These are phyloP conservation scores for Psittacula cyanocephala DNA, from an alignment of 2,113 vertebrate genomes.

Conservation along the genomic window DNA sequence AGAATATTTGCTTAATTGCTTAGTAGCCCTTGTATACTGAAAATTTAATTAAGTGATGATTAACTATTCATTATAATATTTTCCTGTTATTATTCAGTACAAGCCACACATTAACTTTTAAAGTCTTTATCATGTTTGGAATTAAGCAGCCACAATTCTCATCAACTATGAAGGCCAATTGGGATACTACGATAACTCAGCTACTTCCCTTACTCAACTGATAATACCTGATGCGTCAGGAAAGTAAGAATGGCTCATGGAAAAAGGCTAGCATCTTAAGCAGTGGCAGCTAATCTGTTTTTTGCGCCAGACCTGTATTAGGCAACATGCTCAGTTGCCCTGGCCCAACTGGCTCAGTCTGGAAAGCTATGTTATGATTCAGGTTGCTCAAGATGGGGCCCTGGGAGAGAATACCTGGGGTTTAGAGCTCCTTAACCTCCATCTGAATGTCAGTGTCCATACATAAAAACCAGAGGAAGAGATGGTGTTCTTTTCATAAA, in stretches of 20 bases:
- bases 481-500: accelerated
- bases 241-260: neutral
- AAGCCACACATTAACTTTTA: conserved; percentile 36
- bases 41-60: conserved; percentile 63
- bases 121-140: conserved; percentile 28
- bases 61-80: conserved; percentile 66
- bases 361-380: neutral
- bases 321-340: accelerated
- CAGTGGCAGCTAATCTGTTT: neutral
- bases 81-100: conserved; percentile 51
- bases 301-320: neutral
- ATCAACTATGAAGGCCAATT: neutral
- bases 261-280: neutral
- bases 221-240: neutral
- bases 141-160: conserved; percentile 19
- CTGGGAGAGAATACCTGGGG: neutral
- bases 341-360: neutral
- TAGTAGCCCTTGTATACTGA: conserved; percentile 47
- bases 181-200: neutral
- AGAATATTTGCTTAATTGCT: conserved; percentile 61
- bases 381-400: neutral
- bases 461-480: neutral
- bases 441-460: neutral
- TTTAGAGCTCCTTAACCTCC: neutral
- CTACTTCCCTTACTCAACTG: neutral